These are phyloP conservation scores for Sebastes elongatus DNA, from an alignment of 2,797 vertebrate species.

Conservation along the genomic window DNA sequence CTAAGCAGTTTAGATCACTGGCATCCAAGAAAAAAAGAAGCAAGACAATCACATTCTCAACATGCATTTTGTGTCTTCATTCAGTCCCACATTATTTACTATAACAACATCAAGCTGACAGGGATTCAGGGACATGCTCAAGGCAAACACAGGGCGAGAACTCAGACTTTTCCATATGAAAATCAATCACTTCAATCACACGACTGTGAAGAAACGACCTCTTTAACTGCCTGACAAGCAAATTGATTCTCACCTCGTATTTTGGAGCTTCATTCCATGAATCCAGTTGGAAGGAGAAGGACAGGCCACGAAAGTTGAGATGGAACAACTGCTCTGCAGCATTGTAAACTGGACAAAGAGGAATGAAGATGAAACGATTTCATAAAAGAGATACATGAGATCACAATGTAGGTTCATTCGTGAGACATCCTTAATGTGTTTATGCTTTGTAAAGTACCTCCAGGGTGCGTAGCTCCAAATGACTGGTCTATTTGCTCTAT, in stretches of 20 bases:
- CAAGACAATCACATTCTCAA: background rate
- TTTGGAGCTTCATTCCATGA: slow-evolving; percentile 98
- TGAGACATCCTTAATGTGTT: background rate
- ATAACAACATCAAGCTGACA: background rate
- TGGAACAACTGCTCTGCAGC: slow-evolving; percentile 98
- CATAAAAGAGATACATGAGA: background rate
- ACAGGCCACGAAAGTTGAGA: slow-evolving; percentile 98
- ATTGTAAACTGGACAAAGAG: slow-evolving; percentile 89
- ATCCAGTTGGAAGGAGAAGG: slow-evolving; percentile 98
- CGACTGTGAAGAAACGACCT: background rate
- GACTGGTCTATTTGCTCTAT: slow-evolving; percentile 99
- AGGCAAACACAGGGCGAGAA: background rate
- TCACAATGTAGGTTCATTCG: background rate
- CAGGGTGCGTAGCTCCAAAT: slow-evolving; percentile 98
- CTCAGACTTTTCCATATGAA: background rate
- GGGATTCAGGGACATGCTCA: background rate
- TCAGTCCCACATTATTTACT: background rate
- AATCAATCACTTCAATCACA: slow-evolving; percentile 6
- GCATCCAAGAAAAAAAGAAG: background rate
- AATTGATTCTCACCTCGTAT: slow-evolving; percentile 89
- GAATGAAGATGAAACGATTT: background rate
- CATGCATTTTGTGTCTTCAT: background rate
- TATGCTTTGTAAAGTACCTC: slow-evolving; percentile 84
- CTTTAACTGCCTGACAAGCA: background rate
- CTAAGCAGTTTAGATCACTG: background rate